Percentiles rank a stretch among this genome's conserved stretches.
These are phyloP conservation scores for Psilopsiagon aymara DNA, from an alignment of 2,113 vertebrate genomes.

Conservation along the genomic window DNA sequence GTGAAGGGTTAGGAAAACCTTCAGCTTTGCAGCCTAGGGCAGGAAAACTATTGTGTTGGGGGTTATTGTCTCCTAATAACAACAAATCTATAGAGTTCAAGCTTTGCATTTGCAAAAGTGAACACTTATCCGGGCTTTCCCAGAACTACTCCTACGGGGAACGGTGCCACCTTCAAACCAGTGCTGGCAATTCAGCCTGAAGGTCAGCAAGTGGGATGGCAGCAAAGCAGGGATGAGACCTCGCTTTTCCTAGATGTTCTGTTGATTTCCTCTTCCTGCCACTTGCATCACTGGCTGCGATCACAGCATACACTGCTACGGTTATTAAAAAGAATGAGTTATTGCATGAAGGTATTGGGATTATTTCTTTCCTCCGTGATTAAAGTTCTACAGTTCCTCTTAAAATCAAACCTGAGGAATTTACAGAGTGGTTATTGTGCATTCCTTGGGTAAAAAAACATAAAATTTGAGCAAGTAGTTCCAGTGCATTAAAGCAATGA, in stretches of 20 bases:
- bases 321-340: constrained; percentile 7
- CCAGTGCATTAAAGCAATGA: constrained; percentile 64
- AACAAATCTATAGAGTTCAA: background rate
- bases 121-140: background rate
- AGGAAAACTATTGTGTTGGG: background rate
- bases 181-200: background rate
- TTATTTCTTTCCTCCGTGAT: constrained; percentile 34
- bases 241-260: background rate
- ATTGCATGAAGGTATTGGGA: constrained; percentile 4
- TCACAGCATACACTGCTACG: background rate
- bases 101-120: background rate
- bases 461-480: constrained; percentile 25
- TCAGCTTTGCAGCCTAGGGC: background rate
- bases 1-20: background rate
- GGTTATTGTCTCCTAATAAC: background rate
- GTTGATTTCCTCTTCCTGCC: background rate
- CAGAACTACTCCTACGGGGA: background rate
- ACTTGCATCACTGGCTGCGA: background rate
- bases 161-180: background rate
- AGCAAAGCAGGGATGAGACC: background rate
- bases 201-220: background rate
- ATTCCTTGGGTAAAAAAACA: background rate
- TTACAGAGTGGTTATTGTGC: constrained; percentile 59
- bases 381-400: constrained; percentile 39
- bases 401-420: constrained; percentile 64